Conservation (phyloP, 2,888 invertebrate species). For the Drosophila macrospina region DNA sequence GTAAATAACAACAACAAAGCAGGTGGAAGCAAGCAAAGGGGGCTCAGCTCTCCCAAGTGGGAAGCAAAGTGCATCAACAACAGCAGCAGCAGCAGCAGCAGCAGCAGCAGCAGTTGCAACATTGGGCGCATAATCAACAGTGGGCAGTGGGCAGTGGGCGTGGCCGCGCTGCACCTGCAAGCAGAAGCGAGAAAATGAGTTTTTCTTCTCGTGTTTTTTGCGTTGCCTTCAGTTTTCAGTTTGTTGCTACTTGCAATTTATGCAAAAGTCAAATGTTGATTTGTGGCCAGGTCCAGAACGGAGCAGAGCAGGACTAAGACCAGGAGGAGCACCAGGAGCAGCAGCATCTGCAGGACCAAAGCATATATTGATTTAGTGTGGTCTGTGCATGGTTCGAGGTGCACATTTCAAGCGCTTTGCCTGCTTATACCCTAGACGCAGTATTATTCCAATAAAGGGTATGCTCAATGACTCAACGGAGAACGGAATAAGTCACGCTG, state of each 20-base stretch:
- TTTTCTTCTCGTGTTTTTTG: slow-evolving; percentile 36
- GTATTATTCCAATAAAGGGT: background rate
- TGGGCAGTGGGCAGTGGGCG: slow-evolving; percentile 41
- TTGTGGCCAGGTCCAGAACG: slow-evolving; percentile 61
- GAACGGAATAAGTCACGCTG: too few species aligned
- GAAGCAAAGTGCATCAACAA: slow-evolving; percentile 1
- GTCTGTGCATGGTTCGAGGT: slow-evolving; percentile 24
- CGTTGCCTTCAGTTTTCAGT: slow-evolving; percentile 50
- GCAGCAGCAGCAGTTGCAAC: slow-evolving; percentile 1
- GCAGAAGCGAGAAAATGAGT: slow-evolving; percentile 72
- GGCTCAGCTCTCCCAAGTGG: background rate
- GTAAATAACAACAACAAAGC: slow-evolving; percentile 44
- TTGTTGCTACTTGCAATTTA: slow-evolving; percentile 75
- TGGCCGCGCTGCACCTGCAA: slow-evolving; percentile 56
- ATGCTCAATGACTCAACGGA: background rate
- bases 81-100: slow-evolving; percentile 20
- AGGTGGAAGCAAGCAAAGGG: background rate
- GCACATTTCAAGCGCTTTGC: slow-evolving; percentile 31
- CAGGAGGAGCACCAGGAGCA: background rate
- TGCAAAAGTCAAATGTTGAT: slow-evolving; percentile 82
- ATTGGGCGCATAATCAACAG: slow-evolving; percentile 56
- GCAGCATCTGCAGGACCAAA: slow-evolving; percentile 21
- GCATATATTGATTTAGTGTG: slow-evolving; percentile 71
- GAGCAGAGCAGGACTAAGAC: background rate
- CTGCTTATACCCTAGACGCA: slow-evolving; percentile 24